phyloP scores from a whole-genome alignment of 2,888 invertebrate species.

The Anthophora plumipes region DNA sequence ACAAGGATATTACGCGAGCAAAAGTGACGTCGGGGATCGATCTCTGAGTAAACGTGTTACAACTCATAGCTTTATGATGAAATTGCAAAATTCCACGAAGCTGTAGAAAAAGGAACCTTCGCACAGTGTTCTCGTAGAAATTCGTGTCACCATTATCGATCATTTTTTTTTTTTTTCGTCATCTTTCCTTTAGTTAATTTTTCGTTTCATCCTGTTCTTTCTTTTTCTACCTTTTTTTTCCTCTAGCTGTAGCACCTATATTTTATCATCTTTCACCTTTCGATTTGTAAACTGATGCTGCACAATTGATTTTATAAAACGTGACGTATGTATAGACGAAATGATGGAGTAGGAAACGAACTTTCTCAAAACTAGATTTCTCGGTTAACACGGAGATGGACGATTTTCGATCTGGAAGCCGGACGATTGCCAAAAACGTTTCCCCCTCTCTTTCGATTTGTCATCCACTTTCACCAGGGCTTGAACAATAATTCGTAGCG shows the following conservation, averaged over 20 bases:
- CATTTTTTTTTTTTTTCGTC: too few relatives aligned
- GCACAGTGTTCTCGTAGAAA: too few relatives aligned
- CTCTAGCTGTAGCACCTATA: not conserved
- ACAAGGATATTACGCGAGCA: constrained; percentile 50
- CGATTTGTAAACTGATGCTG: not conserved
- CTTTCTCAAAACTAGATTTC: constrained; percentile 30
- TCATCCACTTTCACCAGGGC: constrained; percentile 58
- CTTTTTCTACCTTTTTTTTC: too few relatives aligned
- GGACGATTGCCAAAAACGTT: constrained; percentile 28
- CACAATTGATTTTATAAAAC: too few relatives aligned
- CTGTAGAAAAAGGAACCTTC: not conserved
- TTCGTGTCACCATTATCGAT: too few relatives aligned
- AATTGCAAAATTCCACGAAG: constrained; percentile 17
- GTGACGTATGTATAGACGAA: not conserved
- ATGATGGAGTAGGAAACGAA: not conserved
- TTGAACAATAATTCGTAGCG: constrained; percentile 52
- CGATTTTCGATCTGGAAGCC: constrained; percentile 16
- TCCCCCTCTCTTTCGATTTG: constrained; percentile 21
- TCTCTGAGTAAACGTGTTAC: constrained; percentile 7
- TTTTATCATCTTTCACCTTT: not conserved
- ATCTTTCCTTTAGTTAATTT: too few relatives aligned
- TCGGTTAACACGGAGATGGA: not conserved
- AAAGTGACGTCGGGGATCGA: constrained; percentile 28
- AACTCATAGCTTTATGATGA: constrained; percentile 9
- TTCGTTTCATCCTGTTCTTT: too few relatives aligned